A percentile compares a stretch with the other conserved stretches of the same genome.
phyloP scores from a whole-genome alignment of 2,113 vertebrate genomes.

The Cottus gobio region DNA sequence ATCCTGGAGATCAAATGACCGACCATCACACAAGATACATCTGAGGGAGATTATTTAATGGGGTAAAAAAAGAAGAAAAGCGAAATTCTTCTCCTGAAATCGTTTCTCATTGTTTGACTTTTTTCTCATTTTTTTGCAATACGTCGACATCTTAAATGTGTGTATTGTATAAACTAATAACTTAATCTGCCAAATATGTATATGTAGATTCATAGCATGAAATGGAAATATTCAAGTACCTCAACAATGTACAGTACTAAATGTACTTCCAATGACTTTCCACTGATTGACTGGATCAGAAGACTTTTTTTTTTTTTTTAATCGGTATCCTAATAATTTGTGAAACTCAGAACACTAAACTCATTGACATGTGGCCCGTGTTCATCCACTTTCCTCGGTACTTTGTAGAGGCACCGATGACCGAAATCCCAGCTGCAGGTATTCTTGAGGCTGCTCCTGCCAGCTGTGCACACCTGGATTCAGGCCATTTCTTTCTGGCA shows the following conservation, averaged over 20 bases:
- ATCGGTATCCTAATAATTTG: background rate
- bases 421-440: background rate
- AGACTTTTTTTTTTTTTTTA: background rate
- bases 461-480: slow-evolving; percentile 6
- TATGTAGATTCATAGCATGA: too few relatives aligned
- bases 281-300: background rate
- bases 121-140: too few relatives aligned
- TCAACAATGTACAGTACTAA: background rate
- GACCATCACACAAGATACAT: background rate
- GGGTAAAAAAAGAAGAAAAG: too few relatives aligned
- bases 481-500: background rate
- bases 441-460: background rate
- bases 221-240: background rate
- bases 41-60: too few relatives aligned
- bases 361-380: too few relatives aligned
- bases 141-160: too few relatives aligned
- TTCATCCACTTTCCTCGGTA: background rate
- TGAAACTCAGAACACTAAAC: background rate
- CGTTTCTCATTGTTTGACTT: too few relatives aligned
- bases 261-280: background rate
- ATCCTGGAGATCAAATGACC: background rate
- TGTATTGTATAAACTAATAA: too few relatives aligned
- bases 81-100: too few relatives aligned
- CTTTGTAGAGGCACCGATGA: background rate
- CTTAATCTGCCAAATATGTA: background rate